Evolutionary conservation across 1,140 invertebrate species (phyloP), one percentile per base, ranked within the genome.

Genomic region (Pristionchus pacificus): DNA sequence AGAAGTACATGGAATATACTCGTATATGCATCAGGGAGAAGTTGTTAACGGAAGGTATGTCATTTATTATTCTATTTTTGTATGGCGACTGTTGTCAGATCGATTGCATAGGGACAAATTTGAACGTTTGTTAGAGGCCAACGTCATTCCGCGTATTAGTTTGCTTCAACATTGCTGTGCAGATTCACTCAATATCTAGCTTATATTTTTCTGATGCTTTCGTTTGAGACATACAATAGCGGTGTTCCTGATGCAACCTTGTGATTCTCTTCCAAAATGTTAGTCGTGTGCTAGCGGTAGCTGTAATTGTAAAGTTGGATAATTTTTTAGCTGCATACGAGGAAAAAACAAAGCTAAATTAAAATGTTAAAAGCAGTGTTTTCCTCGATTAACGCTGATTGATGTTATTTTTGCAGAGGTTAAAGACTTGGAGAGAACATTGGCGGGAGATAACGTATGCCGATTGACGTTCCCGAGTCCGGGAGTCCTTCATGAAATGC

Each of bases 401-500:
- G n/a, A n/a, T n/a, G n/a, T n/a, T n/a, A n/a, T n/a, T 60, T 70
- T 84, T 82, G 27, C 77, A 87, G 86, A 91, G 87, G 91, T 95
- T 15, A 91, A 93, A 86, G 93, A 97, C 86, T 90, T 96, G 90
- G 89, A 93, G 79, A 89, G 91, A 81, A 90, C 89, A 75, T 86
- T 95, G 68, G 59, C 67, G 2, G 70, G 78, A 14, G 92, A 93
- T 19, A 84, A 85, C 60, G 91, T 90, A 2, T 95, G 92, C 85
- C 88, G 88, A 82, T 88, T 92, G 2, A 85, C 87, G 71, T 95
- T 95, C 84, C 80, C 80, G 2, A 88, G 89, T 60, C 90, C 91
- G 32, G 89, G 93, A 84, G 87, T 89, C 76, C 86, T 96, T 15
- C 89, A 91, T 84, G 89, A 91, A 76, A 93, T 96, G 84, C 87